Base-by-base conservation (phyloP, 2,888 invertebrate species). In the Azorinus chamasolen region DNA sequence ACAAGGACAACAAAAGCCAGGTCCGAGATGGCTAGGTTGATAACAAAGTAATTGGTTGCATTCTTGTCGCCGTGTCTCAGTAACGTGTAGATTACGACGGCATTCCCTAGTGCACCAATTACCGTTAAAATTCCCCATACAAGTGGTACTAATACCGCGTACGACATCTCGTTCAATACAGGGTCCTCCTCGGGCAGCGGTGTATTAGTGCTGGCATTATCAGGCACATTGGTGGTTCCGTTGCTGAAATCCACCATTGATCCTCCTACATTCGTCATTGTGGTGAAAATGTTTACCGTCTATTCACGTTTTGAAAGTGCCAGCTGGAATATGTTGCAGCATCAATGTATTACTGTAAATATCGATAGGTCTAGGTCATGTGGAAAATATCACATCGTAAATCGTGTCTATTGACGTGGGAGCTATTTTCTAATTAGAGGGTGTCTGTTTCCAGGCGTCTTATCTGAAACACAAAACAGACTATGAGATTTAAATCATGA, bases 21-120 rank as follows among this genome's bases (percentile, higher is more conserved):
- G 80, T 91, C 91, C 5, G 91, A 88, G 27, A 91, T 70, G 1
- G 90, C 91, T 61, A 91, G 82, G 71, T 91, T 91, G 46, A 91
- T 87, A 61, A 91, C 88, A 83, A 90, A 91, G 61, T 86, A 89
- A 73, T 88, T 89, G 0, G 91, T 91, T 10, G 89, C 88, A 27
- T 89, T 88, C 32, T 85, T 72, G 46, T 90, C 90, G 18, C 88
- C 89, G 73, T 89, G 86, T 39, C 87, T 68, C 16, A 88, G 59
- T 76, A 91, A 83, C 25, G 89, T 90, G 70, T 87, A 90, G 20
- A 91, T 88, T 16, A 91, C 91, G 1, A 89, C 74, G 16, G 86
- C 86, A 65, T 91, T 91, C 2, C 91, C 91, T 2, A 89, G 55
- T 8, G 86, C 76, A 4, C 89, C 91, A 12, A 88, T 75, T 5